Evolutionary conservation across 2,797 vertebrate species (phyloP).

Genomic region (Lithobates sylvaticus): DNA sequence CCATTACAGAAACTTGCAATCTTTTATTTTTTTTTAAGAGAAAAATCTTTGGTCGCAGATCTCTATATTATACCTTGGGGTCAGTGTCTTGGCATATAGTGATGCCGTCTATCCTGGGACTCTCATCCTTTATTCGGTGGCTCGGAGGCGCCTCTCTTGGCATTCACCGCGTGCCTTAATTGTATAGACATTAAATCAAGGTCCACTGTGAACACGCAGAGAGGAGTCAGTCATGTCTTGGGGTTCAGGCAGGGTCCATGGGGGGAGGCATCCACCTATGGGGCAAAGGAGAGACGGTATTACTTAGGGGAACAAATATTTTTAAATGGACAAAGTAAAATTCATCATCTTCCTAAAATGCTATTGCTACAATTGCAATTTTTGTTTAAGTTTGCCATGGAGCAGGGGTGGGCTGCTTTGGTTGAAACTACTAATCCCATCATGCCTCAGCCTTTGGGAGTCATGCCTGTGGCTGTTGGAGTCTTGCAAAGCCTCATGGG

Average conservation of each 20-base stretch:
- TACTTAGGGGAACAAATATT: background rate
- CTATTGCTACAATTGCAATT: too few relatives aligned
- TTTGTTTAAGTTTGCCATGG: too few relatives aligned
- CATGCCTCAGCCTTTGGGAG: too few relatives aligned
- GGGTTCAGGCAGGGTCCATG: background rate
- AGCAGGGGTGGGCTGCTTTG: too few relatives aligned
- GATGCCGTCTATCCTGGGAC: background rate
- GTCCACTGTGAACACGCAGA: constrained; percentile 94
- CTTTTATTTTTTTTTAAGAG: background rate
- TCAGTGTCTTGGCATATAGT: too few relatives aligned
- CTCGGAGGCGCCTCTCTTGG: constrained; percentile 85
- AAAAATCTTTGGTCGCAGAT: too few relatives aligned
- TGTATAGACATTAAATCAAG: constrained; percentile 96
- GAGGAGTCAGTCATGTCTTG: constrained; percentile 72
- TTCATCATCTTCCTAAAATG: too few relatives aligned
- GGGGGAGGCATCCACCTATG: background rate
- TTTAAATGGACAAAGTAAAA: too few relatives aligned
- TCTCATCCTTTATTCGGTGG: constrained; percentile 39
- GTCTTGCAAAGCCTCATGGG: too few relatives aligned
- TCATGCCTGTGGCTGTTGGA: too few relatives aligned
- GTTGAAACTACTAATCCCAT: too few relatives aligned
- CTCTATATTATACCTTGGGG: background rate
- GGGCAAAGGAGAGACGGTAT: background rate
- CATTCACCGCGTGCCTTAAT: constrained; percentile 99
- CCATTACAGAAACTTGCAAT: background rate